Percentiles rank a stretch among this genome's conserved stretches.
phyloP scores from a whole-genome alignment of 2,888 invertebrate genomes.

The Caenorhabditis angaria region DNA sequence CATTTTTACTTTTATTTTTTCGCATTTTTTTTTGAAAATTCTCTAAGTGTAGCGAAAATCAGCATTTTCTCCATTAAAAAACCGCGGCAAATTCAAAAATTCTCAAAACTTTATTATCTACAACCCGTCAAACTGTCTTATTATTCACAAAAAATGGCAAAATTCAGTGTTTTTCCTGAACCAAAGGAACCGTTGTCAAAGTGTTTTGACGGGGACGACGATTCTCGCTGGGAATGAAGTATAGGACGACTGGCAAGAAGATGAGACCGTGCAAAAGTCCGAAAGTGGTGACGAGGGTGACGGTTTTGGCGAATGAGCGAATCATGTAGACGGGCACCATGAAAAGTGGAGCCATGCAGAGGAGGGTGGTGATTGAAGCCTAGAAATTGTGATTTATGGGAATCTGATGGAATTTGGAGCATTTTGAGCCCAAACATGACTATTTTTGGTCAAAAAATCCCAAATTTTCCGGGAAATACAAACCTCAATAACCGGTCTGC shows the following conservation, averaged over 20 bases:
- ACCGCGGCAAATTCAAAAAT: no score
- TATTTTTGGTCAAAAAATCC: not conserved
- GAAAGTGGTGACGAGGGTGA: conserved; percentile 51
- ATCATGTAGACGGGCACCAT: conserved; percentile 65
- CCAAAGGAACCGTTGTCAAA: conserved; percentile 28
- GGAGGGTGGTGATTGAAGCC: conserved; percentile 64
- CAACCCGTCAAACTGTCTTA: no score
- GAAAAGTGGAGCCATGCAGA: conserved; percentile 67
- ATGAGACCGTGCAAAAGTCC: conserved; percentile 63
- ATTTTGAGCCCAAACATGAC: no score
- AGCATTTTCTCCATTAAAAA: no score
- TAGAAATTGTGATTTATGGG: conserved; percentile 15
- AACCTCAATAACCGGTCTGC: conserved; percentile 65
- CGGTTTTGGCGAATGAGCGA: conserved; percentile 61
- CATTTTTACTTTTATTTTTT: no score
- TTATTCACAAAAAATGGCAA: not conserved
- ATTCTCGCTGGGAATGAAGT: conserved; percentile 29
- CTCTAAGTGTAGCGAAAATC: no score
- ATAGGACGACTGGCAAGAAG: conserved; percentile 61
- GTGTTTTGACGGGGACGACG: conserved; percentile 19
- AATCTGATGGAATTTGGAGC: not conserved
- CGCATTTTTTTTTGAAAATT: no score
- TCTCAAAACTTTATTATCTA: no score
- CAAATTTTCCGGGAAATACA: not conserved
- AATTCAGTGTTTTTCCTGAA: conserved; percentile 22